Conservation (phyloP, 1,140 invertebrate species). For the Andrena cerasifolii region DNA sequence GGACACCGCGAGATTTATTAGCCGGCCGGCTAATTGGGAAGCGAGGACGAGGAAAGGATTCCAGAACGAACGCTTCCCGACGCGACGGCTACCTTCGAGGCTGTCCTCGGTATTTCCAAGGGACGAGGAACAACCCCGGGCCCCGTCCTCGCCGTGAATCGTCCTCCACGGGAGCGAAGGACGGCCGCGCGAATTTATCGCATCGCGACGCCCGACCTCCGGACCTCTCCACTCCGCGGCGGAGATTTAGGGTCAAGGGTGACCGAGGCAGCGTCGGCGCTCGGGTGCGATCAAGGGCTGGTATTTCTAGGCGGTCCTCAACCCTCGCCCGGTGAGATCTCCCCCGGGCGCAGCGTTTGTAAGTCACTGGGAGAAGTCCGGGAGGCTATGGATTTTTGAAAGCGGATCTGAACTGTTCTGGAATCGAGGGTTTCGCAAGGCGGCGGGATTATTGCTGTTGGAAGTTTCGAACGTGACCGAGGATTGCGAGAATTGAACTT, state of each 20-base stretch:
- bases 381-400: no score
- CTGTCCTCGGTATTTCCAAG: constrained; percentile 47
- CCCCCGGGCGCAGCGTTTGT: constrained; percentile 7
- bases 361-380: neutral
- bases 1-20: constrained; percentile 67
- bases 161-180: neutral
- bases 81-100: no score
- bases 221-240: neutral
- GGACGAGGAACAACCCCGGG: constrained; percentile 42
- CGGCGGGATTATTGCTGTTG: no score
- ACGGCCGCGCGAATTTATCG: constrained; percentile 55
- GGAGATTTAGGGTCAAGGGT: constrained; percentile 43
- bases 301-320: constrained; percentile 9
- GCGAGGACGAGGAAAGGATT: constrained; percentile 61
- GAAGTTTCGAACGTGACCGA: neutral
- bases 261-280: constrained; percentile 4
- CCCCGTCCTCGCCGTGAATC: constrained; percentile 6
- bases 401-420: no score
- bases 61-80: constrained; percentile 63
- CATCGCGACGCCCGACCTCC: constrained; percentile 48
- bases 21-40: constrained; percentile 65
- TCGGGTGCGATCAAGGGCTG: constrained; percentile 32
- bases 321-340: no score
- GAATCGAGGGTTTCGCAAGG: neutral
- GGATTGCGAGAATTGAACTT: neutral